Evolutionary conservation across 2,888 invertebrate genomes (phyloP).

Genomic region (Phania funesta): DNA sequence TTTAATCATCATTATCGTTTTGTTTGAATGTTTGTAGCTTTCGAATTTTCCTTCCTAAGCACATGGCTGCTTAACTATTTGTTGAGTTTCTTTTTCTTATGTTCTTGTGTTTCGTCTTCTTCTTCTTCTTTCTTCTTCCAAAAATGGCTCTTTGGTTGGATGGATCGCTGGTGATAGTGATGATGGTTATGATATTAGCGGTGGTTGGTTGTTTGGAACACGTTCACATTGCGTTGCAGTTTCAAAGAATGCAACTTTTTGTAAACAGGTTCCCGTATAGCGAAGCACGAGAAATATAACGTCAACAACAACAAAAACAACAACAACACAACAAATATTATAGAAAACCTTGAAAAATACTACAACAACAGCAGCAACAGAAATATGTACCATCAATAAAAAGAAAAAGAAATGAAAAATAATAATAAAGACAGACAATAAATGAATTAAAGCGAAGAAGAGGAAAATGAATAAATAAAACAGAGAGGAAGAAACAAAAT

Average conservation of each 20-base stretch:
- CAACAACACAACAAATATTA: slow-evolving; percentile 28
- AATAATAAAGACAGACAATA: slow-evolving; percentile 44
- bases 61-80: slow-evolving; percentile 30
- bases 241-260: slow-evolving; percentile 63
- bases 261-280: slow-evolving; percentile 66
- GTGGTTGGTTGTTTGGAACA: slow-evolving; percentile 40
- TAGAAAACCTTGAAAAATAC: slow-evolving; percentile 66
- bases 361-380: slow-evolving; percentile 38
- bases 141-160: slow-evolving; percentile 50
- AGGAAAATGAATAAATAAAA: slow-evolving; percentile 26
- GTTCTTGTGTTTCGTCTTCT: slow-evolving; percentile 20
- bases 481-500: slow-evolving; percentile 7
- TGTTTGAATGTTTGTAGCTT: not conserved
- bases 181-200: slow-evolving; percentile 11
- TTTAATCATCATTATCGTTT: slow-evolving; percentile 37
- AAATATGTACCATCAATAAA: not conserved
- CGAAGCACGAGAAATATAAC: slow-evolving; percentile 47
- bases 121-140: slow-evolving; percentile 11
- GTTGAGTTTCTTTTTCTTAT: slow-evolving; percentile 26
- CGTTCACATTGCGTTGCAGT: slow-evolving; percentile 58
- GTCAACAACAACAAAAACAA: slow-evolving; percentile 20
- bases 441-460: slow-evolving; percentile 27
- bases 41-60: slow-evolving; percentile 46
- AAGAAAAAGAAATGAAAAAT: slow-evolving; percentile 41
- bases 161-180: slow-evolving; percentile 49